Evolutionary conservation across 2,888 invertebrate species (phyloP).

Genomic region (Griposia aprilina): DNA sequence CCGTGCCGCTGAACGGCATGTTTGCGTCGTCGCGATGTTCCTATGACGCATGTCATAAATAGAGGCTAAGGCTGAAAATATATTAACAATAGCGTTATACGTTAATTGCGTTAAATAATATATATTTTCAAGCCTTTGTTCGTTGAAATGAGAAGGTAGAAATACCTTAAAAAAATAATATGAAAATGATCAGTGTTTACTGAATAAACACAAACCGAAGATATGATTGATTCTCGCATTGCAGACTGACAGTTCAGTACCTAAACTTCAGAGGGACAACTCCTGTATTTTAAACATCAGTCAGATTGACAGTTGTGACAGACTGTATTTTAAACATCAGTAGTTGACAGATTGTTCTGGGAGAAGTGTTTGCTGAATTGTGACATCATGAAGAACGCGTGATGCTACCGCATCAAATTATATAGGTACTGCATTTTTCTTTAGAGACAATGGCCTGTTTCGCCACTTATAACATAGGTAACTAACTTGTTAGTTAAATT

Average conservation of each 20-base stretch:
- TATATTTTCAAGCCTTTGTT: slow-evolving; percentile 41
- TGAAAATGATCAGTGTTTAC: slow-evolving; percentile 3
- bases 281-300: neutral
- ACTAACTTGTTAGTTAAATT: neutral
- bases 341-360: neutral
- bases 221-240: neutral
- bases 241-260: neutral
- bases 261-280: neutral
- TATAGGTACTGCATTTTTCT: neutral
- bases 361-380: neutral
- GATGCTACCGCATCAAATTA: neutral
- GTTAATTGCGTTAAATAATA: slow-evolving; percentile 10
- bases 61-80: slow-evolving; percentile 49
- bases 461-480: neutral
- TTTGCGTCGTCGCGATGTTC: slow-evolving; percentile 8
- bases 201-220: slow-evolving; percentile 1
- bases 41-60: slow-evolving; percentile 18
- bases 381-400: neutral
- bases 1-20: neutral
- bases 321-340: neutral
- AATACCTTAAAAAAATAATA: neutral
- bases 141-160: slow-evolving; percentile 1
- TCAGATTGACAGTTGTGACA: too few relatives aligned
- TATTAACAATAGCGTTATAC: slow-evolving; percentile 30
- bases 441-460: neutral